Evolutionary conservation across 1,140 invertebrate genomes (phyloP), one percentile per base, ranked within the genome.

Genomic region (Aphelinus atriplicis): DNA sequence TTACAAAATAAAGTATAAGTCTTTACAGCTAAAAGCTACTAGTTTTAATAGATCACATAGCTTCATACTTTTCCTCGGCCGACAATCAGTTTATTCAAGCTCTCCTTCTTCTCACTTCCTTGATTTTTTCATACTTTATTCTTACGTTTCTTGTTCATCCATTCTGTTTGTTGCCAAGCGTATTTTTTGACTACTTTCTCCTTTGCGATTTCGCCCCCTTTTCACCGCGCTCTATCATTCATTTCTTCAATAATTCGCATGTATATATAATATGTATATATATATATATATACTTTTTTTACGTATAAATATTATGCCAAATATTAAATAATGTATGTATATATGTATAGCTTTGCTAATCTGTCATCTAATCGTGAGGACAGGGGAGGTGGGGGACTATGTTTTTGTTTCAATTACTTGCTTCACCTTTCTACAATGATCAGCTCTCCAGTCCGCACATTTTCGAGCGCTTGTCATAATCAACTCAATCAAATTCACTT

Each of bases 1-100:
- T 88, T 88, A 88, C 87, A 88, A 88, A 88, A 88, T 87, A 87
- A 88, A 86, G 85, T 87, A 86, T 86, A 87, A 87, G 84, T 88
- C 84, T 88, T 88, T 87, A 88, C 86, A 87, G 82, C 87, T 88
- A 87, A 87, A 87, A 88, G 86, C 86, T 88, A 88, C 85, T 88
- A 86, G 80, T 82, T 86, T 83, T 86, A 86, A 86, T 87, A 84
- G 84, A 88, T 87, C 87, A 88, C 87, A 87, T 88, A 87, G 84
- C 86, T 88, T 88, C 65, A 71, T 77, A 73, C 65, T 78, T 75
- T 74, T 78, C 61, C 45, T 67, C 69, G 61, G 9, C 68, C 61
- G 67, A 58, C 70, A 76, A 64, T 70, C 50, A 61, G 50, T 56
- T 1, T 42, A 66, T 69, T 66, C 50, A 64, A 47, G 47, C 42